Evolutionary conservation across 1,140 invertebrate genomes (phyloP).

Genomic region (Theocolax elegans): DNA sequence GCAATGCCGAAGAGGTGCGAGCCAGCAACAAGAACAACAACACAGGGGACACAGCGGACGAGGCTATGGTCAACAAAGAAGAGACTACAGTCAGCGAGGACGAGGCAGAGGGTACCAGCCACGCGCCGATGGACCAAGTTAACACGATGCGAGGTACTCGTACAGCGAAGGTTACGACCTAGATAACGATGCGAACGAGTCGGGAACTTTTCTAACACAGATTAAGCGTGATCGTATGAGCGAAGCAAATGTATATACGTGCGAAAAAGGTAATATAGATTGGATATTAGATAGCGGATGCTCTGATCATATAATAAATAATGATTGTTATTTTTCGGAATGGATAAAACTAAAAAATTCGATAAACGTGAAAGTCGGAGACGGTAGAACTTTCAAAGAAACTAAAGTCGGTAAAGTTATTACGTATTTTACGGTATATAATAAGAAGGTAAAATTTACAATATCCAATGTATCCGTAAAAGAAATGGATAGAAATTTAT

Average conservation of each 20-base stretch:
- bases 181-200: neutral
- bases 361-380: slow-evolving; percentile 46
- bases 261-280: slow-evolving; percentile 42
- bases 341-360: slow-evolving; percentile 39
- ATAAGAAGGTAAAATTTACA: slow-evolving; percentile 27
- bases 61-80: slow-evolving; percentile 1
- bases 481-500: slow-evolving; percentile 46
- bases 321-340: slow-evolving; percentile 39
- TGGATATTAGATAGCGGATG: slow-evolving; percentile 47
- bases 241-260: slow-evolving; percentile 8
- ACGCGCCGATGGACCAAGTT: neutral
- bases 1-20: slow-evolving; percentile 15
- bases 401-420: slow-evolving; percentile 43
- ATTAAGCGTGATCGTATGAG: slow-evolving; percentile 15
- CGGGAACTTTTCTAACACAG: slow-evolving; percentile 33
- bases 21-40: slow-evolving; percentile 15
- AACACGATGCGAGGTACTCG: slow-evolving; percentile 5
- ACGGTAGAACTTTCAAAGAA: slow-evolving; percentile 42
- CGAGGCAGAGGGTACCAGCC: slow-evolving; percentile 33
- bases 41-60: slow-evolving; percentile 22
- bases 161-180: slow-evolving; percentile 4
- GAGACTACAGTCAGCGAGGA: neutral
- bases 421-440: slow-evolving; percentile 37
- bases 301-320: slow-evolving; percentile 44
- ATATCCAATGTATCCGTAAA: slow-evolving; percentile 10